Evolutionary conservation across 2,888 invertebrate genomes (phyloP).

Genomic region (Entomobrya multifasciata): DNA sequence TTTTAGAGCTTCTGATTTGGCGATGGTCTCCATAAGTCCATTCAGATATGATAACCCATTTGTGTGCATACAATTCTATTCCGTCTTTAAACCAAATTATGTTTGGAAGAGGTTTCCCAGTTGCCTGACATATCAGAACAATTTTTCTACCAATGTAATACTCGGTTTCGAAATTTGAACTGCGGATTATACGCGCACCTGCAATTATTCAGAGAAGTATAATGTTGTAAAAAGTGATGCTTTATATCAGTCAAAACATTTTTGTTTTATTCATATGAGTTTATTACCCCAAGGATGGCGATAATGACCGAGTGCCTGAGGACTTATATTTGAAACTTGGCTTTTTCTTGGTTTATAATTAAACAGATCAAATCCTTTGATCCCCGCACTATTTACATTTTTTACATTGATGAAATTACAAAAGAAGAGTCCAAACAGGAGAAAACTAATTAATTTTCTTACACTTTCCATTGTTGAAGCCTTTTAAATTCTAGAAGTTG

Average conservation of each 20-base stretch:
- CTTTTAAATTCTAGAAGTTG: background rate
- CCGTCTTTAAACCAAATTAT: constrained; percentile 89
- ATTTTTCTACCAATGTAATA: constrained; percentile 89
- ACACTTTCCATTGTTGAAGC: background rate
- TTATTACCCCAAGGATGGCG: constrained; percentile 38
- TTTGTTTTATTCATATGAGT: too few species aligned
- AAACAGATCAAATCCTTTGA: constrained; percentile 49
- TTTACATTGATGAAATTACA: background rate
- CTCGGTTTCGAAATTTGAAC: constrained; percentile 85
- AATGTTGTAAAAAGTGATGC: too few species aligned
- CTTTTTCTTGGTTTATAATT: constrained; percentile 58
- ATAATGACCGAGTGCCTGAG: constrained; percentile 34
- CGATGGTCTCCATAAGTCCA: constrained; percentile 85
- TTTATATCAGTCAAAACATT: too few species aligned
- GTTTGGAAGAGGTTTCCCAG: constrained; percentile 87
- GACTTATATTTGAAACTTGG: constrained; percentile 50
- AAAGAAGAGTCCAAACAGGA: background rate
- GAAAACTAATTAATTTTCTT: background rate
- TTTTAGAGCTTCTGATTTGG: constrained; percentile 86
- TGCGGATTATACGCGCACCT: constrained; percentile 38
- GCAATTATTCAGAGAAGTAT: background rate
- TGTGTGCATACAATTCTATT: constrained; percentile 87
- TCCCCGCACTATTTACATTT: background rate
- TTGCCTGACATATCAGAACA: constrained; percentile 88
- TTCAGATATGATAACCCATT: constrained; percentile 87